Evolutionary conservation across 1,140 invertebrate genomes (phyloP), one percentile per base, ranked within the genome.

Genomic region (Laodelphax striatellus): DNA sequence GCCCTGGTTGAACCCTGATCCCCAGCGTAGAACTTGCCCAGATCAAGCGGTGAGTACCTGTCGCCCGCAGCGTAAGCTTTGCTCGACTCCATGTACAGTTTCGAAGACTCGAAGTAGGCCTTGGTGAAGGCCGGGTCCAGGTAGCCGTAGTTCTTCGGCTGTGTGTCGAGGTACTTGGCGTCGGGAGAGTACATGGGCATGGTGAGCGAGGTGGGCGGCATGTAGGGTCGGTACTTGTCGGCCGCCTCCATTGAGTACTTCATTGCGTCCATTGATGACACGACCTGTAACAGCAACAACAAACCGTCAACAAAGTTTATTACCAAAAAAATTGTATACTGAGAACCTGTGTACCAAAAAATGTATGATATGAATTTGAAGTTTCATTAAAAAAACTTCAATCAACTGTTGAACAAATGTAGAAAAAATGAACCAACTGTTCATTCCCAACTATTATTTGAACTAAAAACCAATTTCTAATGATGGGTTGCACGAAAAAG

Each of bases 231-330:
- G 71, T 86, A 88, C 62, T 87, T 87, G 60, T 87, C 86, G 0
- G 83, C 82, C 0, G 82, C 82, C 63, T 86, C 85, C 74, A 87
- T 81, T 6, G 84, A 83, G 69, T 87, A 87, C 68, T 86, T 87
- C 82, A 87, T 86, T 3, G 82, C 80, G 66, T 88, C 86, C 83
- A 88, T 86, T 52, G 84, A 81, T 55, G 80, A 82, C 1, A 83
- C 82, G 54, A 86, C 79, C 84, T 86, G 78, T 0, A 68, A 11
- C 34, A 38, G 10, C 34, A 38, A 38, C 11, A 38, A 38, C 4
- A 38, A 38, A 38, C 34, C 10, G 34, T 38, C 34, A 38, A 38
- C 34, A 11, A 5, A 38, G 6, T n/a, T n/a, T 28, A 28, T 28
- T 28, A 4, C 24, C 2, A 28, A 6, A 4, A 28, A 28, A 28